phyloP scores from a whole-genome alignment of 1,140 invertebrate genomes.

The Campodea augens region DNA sequence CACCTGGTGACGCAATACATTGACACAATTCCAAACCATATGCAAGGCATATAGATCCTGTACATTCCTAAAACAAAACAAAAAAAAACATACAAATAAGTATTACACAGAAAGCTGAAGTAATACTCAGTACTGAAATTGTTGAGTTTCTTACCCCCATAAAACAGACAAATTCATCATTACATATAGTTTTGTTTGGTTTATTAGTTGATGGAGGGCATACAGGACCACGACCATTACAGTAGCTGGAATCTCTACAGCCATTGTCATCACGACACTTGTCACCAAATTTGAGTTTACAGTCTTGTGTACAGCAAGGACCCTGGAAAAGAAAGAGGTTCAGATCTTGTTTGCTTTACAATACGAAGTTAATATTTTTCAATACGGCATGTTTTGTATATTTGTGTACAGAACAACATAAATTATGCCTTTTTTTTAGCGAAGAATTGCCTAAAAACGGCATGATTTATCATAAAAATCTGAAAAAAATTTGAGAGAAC shows the following conservation, averaged over 20 bases:
- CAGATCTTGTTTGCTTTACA: too few species aligned
- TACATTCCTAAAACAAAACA: slow-evolving; percentile 48
- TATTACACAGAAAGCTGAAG: slow-evolving; percentile 69
- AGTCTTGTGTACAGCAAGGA: slow-evolving; percentile 81
- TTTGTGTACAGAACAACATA: too few species aligned
- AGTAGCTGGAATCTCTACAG: slow-evolving; percentile 73
- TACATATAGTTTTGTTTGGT: slow-evolving; percentile 84
- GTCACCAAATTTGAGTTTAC: slow-evolving; percentile 61
- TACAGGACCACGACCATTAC: slow-evolving; percentile 59
- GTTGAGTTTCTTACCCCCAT: slow-evolving; percentile 54
- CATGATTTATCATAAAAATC: too few species aligned
- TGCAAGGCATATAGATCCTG: slow-evolving; percentile 75
- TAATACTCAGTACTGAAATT: slow-evolving; percentile 27
- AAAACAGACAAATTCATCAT: slow-evolving; percentile 82
- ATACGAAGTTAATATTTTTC: too few species aligned
- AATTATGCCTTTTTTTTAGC: too few species aligned
- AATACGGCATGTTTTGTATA: too few species aligned
- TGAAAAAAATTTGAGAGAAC: too few species aligned
- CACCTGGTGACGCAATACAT: slow-evolving; percentile 51
- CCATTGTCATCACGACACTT: slow-evolving; percentile 88
- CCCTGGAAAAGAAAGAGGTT: slow-evolving; percentile 44
- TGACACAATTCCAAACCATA: slow-evolving; percentile 94
- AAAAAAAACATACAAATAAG: slow-evolving; percentile 19
- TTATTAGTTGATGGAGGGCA: slow-evolving; percentile 84
- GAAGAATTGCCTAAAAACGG: too few species aligned